Evolutionary conservation across 2,113 vertebrate species (phyloP).

Genomic region (Pedionomus torquatus): DNA sequence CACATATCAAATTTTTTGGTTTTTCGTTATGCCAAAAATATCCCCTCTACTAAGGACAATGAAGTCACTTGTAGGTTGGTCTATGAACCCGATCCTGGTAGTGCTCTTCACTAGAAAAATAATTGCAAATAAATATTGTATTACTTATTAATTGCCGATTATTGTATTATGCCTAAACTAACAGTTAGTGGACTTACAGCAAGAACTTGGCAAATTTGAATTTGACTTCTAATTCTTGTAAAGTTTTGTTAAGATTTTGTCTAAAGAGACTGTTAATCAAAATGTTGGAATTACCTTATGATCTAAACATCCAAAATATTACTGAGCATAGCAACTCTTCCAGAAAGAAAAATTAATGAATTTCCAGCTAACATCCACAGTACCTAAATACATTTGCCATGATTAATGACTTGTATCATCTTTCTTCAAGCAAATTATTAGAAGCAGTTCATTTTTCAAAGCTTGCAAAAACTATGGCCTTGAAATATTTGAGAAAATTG

Average conservation of each 20-base stretch:
- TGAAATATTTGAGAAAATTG: neutral
- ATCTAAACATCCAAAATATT: neutral
- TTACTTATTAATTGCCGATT: neutral
- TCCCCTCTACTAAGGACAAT: neutral
- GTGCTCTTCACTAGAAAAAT: neutral
- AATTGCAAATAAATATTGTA: neutral
- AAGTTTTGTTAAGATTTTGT: neutral
- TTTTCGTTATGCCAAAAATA: neutral
- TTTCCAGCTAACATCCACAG: neutral
- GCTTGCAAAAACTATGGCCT: neutral
- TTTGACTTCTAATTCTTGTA: neutral
- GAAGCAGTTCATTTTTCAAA: neutral
- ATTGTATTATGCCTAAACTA: neutral
- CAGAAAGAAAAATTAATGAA: conserved; percentile 12
- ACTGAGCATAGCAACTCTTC: neutral
- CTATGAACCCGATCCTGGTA: neutral
- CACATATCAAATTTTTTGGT: neutral
- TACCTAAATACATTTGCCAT: neutral
- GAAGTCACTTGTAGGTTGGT: neutral
- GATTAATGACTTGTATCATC: conserved; percentile 13
- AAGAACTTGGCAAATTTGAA: neutral
- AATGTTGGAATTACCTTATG: neutral
- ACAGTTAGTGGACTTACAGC: neutral
- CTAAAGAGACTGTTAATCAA: neutral
- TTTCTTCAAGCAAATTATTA: conserved; percentile 23